Base-by-base conservation (phyloP, 2,797 vertebrate species). In the Apogon talboti region DNA sequence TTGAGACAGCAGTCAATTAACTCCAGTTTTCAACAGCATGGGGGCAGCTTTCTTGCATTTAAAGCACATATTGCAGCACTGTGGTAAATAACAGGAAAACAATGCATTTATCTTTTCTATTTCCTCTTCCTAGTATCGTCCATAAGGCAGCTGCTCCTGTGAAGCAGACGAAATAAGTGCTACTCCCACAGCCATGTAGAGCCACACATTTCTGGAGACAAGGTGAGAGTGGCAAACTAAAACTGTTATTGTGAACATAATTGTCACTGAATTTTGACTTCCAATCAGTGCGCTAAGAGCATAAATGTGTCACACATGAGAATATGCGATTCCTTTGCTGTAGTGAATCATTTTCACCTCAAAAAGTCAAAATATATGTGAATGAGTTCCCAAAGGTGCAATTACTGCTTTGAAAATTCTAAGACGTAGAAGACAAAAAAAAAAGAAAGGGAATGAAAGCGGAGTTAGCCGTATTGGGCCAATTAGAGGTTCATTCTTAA, bases 401-500 rank as follows among this genome's bases (percentile, higher is more conserved):
- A 78, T 82, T 82, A 76, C 16, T 60, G 45, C 57, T 18, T 14
- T 47, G 40, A 40, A 63, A 79, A 71, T 59, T 58, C 45, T 18
- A 44, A 9, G 4, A 62, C 16, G 21, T 5, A 42, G n/a, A 41
- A 59, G 30, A 59, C 21, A 24, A 24, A 24, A 24, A 24, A 24
- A 24, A 24, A 24, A 24, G 21, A 24, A 24, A 45, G 33, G 42
- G 12, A 18, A 61, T 9, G 0, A 56, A 55, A 19, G 16, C 3
- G 0, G 13, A 40, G 24, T 48, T 50, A 63, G 63, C 38, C 12
- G 37, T 3, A 66, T 11, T 19, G 37, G 6, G 19, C 48, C 46
- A 81, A 83, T 81, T 81, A 76, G 52, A 58, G 49, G 50, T 46
- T 70, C 15, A 74, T 66, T 80, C 49, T 37, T 71, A 59, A 77